These are phyloP conservation scores for Nomada fucata DNA, from an alignment of 2,888 invertebrate genomes.

Conservation along the genomic window DNA sequence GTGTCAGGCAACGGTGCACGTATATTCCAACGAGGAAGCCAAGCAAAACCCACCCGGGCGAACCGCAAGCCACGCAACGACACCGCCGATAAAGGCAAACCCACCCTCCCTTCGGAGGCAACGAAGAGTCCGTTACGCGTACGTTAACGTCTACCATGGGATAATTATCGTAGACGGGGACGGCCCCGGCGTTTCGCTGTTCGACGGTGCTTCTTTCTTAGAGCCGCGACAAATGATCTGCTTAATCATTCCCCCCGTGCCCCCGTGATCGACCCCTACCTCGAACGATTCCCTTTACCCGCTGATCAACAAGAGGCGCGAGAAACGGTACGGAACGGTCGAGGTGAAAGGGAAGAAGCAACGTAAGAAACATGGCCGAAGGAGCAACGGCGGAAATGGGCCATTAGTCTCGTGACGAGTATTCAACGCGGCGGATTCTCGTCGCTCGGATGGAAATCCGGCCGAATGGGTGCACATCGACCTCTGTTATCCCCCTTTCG, in stretches of 20 bases:
- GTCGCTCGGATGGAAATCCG: slow-evolving; percentile 66
- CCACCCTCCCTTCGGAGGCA: not conserved
- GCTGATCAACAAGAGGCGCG: slow-evolving; percentile 1
- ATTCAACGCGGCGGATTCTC: slow-evolving; percentile 71
- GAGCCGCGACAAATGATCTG: slow-evolving; percentile 61
- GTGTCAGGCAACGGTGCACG: not conserved
- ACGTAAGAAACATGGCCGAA: slow-evolving; percentile 60
- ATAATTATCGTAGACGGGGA: slow-evolving; percentile 53
- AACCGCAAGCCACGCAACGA: slow-evolving; percentile 22
- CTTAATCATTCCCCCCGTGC: slow-evolving; percentile 57
- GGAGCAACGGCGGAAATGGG: slow-evolving; percentile 63
- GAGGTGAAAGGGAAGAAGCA: slow-evolving; percentile 48
- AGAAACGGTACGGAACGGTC: not conserved
- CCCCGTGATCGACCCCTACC: not conserved
- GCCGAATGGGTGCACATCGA: slow-evolving; percentile 63
- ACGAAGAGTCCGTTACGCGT: slow-evolving; percentile 45
- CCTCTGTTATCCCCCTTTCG: slow-evolving; percentile 31
- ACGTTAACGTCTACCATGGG: slow-evolving; percentile 45
- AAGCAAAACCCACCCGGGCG: not conserved
- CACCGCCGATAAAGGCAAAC: slow-evolving; percentile 22
- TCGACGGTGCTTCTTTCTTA: slow-evolving; percentile 34
- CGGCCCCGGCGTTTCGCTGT: slow-evolving; percentile 17
- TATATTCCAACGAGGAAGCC: not conserved
- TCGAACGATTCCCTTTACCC: not conserved
- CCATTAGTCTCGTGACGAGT: slow-evolving; percentile 71